Percentiles rank a stretch among this genome's conserved stretches.
phyloP scores from a whole-genome alignment of 2,113 vertebrate genomes.

The Mandrillus leucophaeus region DNA sequence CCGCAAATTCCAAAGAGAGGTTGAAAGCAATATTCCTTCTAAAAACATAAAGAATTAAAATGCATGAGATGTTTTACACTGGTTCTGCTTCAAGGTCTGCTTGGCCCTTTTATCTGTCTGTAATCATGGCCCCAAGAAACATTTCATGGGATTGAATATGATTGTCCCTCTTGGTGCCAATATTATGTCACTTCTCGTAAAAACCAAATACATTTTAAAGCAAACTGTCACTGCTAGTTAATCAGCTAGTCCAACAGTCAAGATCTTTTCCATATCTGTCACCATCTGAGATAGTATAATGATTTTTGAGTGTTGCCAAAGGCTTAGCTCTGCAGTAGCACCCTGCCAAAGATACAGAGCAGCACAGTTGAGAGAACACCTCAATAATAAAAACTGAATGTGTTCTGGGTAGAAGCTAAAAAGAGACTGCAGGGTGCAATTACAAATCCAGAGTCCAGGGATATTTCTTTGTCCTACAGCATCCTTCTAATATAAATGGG shows the following conservation, averaged over 20 bases:
- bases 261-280: neutral
- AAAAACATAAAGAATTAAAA: slow-evolving; percentile 13
- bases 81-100: neutral
- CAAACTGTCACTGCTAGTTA: slow-evolving; percentile 1
- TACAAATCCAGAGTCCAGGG: neutral
- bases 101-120: neutral
- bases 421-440: neutral
- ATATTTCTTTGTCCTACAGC: neutral
- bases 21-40: neutral
- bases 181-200: neutral
- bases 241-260: neutral
- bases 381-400: neutral
- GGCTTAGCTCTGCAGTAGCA: neutral
- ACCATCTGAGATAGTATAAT: neutral
- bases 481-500: neutral
- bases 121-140: neutral
- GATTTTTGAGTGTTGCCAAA: neutral
- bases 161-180: neutral
- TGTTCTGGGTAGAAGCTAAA: neutral
- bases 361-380: neutral
- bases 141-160: neutral
- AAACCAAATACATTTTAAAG: slow-evolving; percentile 16
- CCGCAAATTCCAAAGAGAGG: slow-evolving; percentile 12
- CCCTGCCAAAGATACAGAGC: neutral
- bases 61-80: neutral